These are phyloP conservation scores for Denticeps clupeoides DNA, from an alignment of 2,797 vertebrate species.

Conservation along the genomic window DNA sequence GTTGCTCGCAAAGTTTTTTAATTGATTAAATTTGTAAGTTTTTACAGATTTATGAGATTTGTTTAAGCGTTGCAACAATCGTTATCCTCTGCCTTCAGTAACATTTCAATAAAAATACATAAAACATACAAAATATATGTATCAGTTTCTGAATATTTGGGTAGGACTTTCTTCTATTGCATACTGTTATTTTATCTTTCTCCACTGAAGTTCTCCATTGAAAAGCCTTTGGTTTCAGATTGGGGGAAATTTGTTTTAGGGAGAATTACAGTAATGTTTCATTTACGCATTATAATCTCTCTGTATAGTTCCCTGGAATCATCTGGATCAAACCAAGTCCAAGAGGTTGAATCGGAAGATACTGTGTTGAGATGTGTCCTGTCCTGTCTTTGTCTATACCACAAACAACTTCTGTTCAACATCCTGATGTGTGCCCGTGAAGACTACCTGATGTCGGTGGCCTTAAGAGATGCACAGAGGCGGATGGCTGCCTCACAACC, in stretches of 20 bases:
- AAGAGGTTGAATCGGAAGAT: slow-evolving; percentile 63
- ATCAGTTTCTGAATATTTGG: no score
- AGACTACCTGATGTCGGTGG: slow-evolving; percentile 55
- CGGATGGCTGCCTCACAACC: slow-evolving; percentile 50
- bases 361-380: slow-evolving; percentile 76
- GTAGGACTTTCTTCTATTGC: slow-evolving; percentile 20
- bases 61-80: slow-evolving; percentile 64
- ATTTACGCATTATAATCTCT: slow-evolving; percentile 39
- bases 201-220: no score
- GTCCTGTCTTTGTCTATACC: slow-evolving; percentile 75
- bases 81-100: slow-evolving; percentile 56
- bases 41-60: slow-evolving; percentile 29
- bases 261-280: no score
- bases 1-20: slow-evolving; percentile 10
- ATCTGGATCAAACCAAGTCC: slow-evolving; percentile 58
- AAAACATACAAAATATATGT: slow-evolving; percentile 22
- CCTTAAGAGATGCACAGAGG: slow-evolving; percentile 49
- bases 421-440: slow-evolving; percentile 79
- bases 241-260: no score
- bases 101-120: slow-evolving; percentile 57
- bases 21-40: slow-evolving; percentile 13
- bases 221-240: no score
- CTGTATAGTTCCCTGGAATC: slow-evolving; percentile 73
- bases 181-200: no score
- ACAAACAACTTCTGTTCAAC: slow-evolving; percentile 75